A percentile compares a stretch with the other conserved stretches of the same genome.
Evolutionary conservation across 2,797 vertebrate species (phyloP).

Genomic region (Megalops cyprinoides): DNA sequence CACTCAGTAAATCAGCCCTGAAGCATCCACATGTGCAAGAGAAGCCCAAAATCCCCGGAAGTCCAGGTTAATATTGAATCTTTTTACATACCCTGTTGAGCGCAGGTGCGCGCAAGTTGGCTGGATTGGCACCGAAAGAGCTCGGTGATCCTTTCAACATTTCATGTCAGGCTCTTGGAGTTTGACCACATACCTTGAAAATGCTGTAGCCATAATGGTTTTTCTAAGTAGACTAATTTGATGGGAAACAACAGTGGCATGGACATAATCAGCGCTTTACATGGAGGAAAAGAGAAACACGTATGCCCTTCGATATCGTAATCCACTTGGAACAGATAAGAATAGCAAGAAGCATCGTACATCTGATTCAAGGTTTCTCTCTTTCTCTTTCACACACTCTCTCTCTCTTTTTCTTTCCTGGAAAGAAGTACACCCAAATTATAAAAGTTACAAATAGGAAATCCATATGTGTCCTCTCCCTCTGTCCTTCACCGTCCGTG

Average conservation of each 20-base stretch:
- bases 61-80: slow-evolving; percentile 59
- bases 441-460: slow-evolving; percentile 65
- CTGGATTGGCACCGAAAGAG: slow-evolving; percentile 47
- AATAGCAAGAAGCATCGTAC: neutral
- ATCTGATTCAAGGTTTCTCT: neutral
- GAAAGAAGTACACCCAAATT: slow-evolving; percentile 24
- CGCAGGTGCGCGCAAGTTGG: slow-evolving; percentile 60
- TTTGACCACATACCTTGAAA: neutral
- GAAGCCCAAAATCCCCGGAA: slow-evolving; percentile 51
- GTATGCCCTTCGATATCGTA: neutral
- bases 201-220: neutral
- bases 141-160: slow-evolving; percentile 18
- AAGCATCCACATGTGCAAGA: slow-evolving; percentile 43
- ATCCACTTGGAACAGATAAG: neutral
- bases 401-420: neutral
- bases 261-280: neutral
- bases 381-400: neutral
- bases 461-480: slow-evolving; percentile 66
- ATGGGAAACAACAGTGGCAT: slow-evolving; percentile 1
- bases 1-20: slow-evolving; percentile 53
- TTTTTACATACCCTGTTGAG: slow-evolving; percentile 56
- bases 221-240: neutral
- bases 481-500: slow-evolving; percentile 63
- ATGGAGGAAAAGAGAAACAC: neutral
- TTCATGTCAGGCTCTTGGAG: slow-evolving; percentile 20